These are phyloP conservation scores for Aurelia aurita complex sp. Pacific DNA, from an alignment of 30 jellyfish, hydroid and myxozoan genomes.

Conservation along the genomic window DNA sequence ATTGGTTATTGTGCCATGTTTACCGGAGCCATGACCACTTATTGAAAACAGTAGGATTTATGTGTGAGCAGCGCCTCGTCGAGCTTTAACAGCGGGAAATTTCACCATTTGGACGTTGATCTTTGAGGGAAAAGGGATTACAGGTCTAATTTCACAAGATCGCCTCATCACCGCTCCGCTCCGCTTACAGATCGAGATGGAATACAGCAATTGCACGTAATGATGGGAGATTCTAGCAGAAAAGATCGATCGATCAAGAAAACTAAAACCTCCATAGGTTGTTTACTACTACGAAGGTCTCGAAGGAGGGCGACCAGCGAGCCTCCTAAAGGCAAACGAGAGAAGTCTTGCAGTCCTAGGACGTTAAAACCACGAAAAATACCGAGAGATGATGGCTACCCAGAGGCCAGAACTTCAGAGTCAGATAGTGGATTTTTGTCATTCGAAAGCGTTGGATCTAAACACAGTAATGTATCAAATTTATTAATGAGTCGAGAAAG, in stretches of 20 bases:
- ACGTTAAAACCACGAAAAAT: conserved; percentile 71
- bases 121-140: conserved; percentile 72
- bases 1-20: conserved; percentile 37
- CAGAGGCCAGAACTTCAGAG: conserved; percentile 52
- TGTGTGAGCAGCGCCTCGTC: conserved; percentile 53
- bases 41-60: conserved; percentile 66
- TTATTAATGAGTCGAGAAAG: conserved; percentile 22
- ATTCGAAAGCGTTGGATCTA: conserved; percentile 46
- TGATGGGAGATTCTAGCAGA: conserved; percentile 58
- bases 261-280: conserved; percentile 42
- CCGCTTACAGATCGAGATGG: conserved; percentile 22
- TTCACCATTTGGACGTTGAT: conserved; percentile 77
- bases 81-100: conserved; percentile 79
- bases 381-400: conserved; percentile 60
- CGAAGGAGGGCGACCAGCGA: conserved; percentile 67
- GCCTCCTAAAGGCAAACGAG: conserved; percentile 72
- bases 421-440: conserved; percentile 79
- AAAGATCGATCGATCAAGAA: conserved; percentile 34
- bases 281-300: conserved; percentile 52
- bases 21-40: conserved; percentile 60
- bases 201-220: neutral
- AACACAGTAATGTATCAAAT: conserved; percentile 38
- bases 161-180: conserved; percentile 16
- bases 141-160: conserved; percentile 68
- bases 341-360: conserved; percentile 53